A percentile compares a stretch with the other conserved stretches of the same genome.
Evolutionary conservation across 1,140 invertebrate genomes (phyloP).

Genomic region (Hermatobates lingyangjiaoensis): DNA sequence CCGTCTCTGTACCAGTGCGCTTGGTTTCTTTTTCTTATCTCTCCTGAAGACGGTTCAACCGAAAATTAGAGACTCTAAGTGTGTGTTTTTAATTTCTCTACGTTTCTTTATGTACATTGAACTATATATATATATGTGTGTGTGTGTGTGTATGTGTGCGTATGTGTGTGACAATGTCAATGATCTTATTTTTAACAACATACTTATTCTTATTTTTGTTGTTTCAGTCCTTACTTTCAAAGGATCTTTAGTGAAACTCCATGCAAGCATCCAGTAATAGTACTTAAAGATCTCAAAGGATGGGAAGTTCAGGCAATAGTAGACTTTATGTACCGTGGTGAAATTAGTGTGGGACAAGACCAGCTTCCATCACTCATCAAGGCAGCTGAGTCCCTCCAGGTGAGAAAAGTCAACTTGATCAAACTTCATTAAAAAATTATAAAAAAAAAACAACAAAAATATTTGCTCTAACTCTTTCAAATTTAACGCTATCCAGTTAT

Average conservation of each 20-base stretch:
- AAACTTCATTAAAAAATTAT: too few relatives aligned
- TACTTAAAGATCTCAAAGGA: constrained; percentile 68
- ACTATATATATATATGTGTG: too few relatives aligned
- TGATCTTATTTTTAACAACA: background rate
- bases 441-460: too few relatives aligned
- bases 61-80: too few relatives aligned
- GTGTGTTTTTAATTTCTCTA: too few relatives aligned
- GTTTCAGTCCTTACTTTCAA: constrained; percentile 64
- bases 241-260: constrained; percentile 74
- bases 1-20: too few relatives aligned
- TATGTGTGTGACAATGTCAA: background rate
- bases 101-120: too few relatives aligned
- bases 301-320: constrained; percentile 73
- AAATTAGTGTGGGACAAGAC: constrained; percentile 69
- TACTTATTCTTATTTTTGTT: constrained; percentile 4
- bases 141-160: background rate
- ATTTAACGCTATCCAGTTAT: too few relatives aligned
- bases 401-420: constrained; percentile 18
- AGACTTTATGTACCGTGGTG: constrained; percentile 82
- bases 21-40: too few relatives aligned
- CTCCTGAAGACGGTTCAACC: too few relatives aligned
- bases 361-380: constrained; percentile 60
- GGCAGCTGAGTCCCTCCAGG: constrained; percentile 65
- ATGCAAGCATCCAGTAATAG: constrained; percentile 84
- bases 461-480: too few relatives aligned